Percentiles rank a stretch among this genome's conserved stretches.
Evolutionary conservation across 2,888 invertebrate genomes (phyloP).

Genomic region (Lasioglossum figueresi): DNA sequence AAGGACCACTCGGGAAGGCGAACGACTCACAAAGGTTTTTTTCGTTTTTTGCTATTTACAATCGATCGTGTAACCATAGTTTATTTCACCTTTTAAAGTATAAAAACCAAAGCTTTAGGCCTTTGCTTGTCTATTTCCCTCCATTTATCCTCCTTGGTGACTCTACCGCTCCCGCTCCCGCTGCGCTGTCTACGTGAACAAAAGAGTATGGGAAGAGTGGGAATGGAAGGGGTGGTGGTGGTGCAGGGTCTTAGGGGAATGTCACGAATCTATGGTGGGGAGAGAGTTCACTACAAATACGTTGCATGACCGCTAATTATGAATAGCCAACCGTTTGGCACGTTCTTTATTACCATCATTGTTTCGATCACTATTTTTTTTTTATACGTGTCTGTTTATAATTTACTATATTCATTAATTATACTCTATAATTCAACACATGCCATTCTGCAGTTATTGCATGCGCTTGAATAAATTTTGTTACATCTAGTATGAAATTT

Average conservation of each 20-base stretch:
- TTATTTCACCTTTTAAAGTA: conserved; percentile 32
- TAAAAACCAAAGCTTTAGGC: conserved; percentile 47
- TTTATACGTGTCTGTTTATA: not conserved
- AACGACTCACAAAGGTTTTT: conserved; percentile 85
- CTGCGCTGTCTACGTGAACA: conserved; percentile 54
- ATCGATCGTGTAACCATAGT: not conserved
- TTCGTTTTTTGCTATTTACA: not conserved
- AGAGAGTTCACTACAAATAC: conserved; percentile 62
- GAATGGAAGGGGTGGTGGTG: conserved; percentile 35
- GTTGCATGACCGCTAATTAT: conserved; percentile 72
- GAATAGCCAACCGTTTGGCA: conserved; percentile 46
- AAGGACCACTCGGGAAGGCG: conserved; percentile 85
- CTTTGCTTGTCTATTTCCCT: conserved; percentile 63
- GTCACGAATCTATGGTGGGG: conserved; percentile 44
- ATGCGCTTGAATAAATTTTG: not conserved
- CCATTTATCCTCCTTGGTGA: conserved; percentile 66
- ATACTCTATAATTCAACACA: not conserved
- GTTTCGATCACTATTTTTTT: not conserved
- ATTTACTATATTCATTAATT: not conserved
- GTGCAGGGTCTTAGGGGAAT: conserved; percentile 49
- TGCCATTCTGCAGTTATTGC: not conserved
- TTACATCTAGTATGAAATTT: too few relatives aligned
- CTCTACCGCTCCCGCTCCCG: conserved; percentile 38
- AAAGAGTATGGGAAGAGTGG: conserved; percentile 54
- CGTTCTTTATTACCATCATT: conserved; percentile 26